phyloP scores from a whole-genome alignment of 1,140 invertebrate genomes.

The Polyergus mexicanus region DNA sequence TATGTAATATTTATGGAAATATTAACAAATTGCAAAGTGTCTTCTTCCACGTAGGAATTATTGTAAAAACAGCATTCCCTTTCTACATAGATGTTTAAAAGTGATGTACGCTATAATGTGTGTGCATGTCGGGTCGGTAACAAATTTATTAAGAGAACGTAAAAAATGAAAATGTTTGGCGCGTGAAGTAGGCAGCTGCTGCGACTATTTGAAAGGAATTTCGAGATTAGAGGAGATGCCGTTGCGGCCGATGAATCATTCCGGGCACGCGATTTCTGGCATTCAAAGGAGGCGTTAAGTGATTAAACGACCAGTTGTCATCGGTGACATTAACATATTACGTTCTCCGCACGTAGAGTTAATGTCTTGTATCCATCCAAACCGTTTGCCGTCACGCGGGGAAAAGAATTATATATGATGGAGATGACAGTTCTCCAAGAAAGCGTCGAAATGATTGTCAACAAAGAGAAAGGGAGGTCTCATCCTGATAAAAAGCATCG shows the following conservation, averaged over 20 bases:
- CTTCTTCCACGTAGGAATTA: not conserved
- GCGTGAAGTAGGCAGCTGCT: conserved; percentile 40
- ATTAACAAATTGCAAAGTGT: conserved; percentile 44
- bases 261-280: conserved; percentile 72
- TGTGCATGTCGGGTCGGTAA: conserved; percentile 1
- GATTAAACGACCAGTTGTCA: conserved; percentile 79
- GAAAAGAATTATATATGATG: conserved; percentile 73
- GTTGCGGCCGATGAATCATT: conserved; percentile 76
- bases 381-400: conserved; percentile 61
- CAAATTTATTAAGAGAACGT: conserved; percentile 57
- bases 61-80: conserved; percentile 21
- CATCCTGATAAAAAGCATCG: conserved; percentile 14
- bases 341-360: conserved; percentile 68
- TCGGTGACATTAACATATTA: conserved; percentile 79
- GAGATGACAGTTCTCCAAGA: conserved; percentile 57
- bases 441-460: conserved; percentile 64
- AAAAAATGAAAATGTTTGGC: conserved; percentile 52
- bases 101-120: conserved; percentile 5
- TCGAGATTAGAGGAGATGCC: conserved; percentile 76
- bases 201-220: conserved; percentile 74
- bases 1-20: too few species aligned
- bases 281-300: conserved; percentile 79
- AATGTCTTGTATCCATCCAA: conserved; percentile 77
- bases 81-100: conserved; percentile 25
- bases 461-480: conserved; percentile 27